A percentile compares a stretch with the other conserved stretches of the same genome.
These are phyloP conservation scores for Vannuccia rotundouncinata DNA, from an alignment of 2,888 invertebrate species.

Conservation along the genomic window DNA sequence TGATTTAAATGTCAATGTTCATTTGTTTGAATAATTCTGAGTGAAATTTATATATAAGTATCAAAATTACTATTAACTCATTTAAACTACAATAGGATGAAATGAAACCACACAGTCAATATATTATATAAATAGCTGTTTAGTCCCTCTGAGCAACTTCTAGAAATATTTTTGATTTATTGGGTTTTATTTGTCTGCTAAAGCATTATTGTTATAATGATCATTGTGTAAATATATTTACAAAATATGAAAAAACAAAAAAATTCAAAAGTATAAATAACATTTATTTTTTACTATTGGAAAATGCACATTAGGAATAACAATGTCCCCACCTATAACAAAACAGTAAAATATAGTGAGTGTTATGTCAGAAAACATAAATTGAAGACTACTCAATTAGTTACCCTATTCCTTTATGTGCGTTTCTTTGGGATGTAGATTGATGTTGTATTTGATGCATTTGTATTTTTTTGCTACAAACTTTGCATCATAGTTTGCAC, in stretches of 20 bases:
- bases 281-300: not conserved
- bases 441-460: not conserved
- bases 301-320: not conserved
- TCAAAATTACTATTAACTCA: not conserved
- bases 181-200: not conserved
- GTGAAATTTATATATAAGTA: too few species aligned
- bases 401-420: not conserved
- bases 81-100: not conserved
- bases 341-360: not conserved
- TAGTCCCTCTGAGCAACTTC: not conserved
- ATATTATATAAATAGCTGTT: not conserved
- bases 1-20: too few species aligned
- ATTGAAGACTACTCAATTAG: too few species aligned
- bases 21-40: too few species aligned
- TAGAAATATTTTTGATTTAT: not conserved
- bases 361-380: too few species aligned
- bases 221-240: not conserved
- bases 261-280: not conserved
- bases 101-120: not conserved
- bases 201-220: not conserved
- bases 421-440: not conserved
- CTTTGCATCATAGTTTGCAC: not conserved
- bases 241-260: not conserved
- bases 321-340: not conserved
- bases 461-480: not conserved